Evolutionary conservation across 2,797 vertebrate species (phyloP).

Genomic region (Otus scops): DNA sequence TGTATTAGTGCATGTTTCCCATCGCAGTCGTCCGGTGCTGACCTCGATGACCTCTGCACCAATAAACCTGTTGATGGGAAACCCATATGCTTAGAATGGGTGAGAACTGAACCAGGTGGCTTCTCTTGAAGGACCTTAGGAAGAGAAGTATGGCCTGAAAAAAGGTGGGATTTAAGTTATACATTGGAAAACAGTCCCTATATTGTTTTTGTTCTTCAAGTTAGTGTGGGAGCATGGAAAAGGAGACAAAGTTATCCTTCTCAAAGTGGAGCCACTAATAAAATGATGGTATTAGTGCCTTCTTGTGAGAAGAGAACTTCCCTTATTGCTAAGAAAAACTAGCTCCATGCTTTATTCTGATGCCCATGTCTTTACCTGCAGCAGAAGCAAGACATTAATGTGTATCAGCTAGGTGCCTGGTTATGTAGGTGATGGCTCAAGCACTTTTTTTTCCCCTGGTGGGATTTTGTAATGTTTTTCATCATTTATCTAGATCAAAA

Average conservation of each 20-base stretch:
- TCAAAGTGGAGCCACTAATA: neutral
- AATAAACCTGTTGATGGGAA: neutral
- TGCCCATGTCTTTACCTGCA: neutral
- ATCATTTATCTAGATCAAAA: neutral
- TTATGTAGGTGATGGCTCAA: neutral
- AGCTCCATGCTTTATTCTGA: neutral
- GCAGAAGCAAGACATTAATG: neutral
- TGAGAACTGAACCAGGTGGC: neutral
- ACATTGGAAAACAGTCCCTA: neutral
- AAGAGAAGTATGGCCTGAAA: neutral
- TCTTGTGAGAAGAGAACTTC: neutral
- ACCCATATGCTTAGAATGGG: neutral
- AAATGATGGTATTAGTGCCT: neutral
- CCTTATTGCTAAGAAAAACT: neutral
- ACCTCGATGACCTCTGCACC: fast-evolving
- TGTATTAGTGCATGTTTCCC: neutral
- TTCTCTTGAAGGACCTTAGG: neutral
- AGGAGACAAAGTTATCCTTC: neutral
- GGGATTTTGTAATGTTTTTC: neutral
- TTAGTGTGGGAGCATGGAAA: neutral
- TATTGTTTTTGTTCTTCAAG: neutral
- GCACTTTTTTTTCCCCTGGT: neutral
- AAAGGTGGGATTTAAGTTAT: neutral
- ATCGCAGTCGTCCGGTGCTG: fast-evolving
- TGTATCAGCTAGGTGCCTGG: neutral